Percentiles rank a stretch among this genome's conserved stretches.
phyloP scores from a whole-genome alignment of 2,113 vertebrate species.

The Raphicerus campestris region DNA sequence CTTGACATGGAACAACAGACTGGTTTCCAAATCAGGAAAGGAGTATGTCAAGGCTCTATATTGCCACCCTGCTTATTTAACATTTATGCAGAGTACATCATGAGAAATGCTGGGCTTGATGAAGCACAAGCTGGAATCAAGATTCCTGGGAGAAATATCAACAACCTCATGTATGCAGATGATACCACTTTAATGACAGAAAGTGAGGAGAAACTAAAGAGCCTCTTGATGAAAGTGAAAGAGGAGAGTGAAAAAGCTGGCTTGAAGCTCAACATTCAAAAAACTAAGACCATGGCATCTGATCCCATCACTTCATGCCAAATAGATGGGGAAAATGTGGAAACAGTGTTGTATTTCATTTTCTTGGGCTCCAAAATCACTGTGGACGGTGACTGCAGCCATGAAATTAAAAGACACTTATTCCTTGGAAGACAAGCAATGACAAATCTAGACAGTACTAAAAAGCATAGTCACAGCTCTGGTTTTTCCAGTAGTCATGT shows the following conservation, averaged over 20 bases:
- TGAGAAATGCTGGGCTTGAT: neutral
- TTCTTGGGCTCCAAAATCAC: neutral
- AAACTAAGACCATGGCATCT: neutral
- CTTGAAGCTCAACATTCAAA: neutral
- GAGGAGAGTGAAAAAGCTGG: neutral
- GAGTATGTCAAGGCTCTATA: neutral
- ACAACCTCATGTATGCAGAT: neutral
- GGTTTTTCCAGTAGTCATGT: neutral
- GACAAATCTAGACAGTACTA: neutral
- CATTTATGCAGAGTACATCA: neutral
- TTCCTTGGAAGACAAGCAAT: neutral
- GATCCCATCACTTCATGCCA: neutral
- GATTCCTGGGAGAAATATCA: neutral
- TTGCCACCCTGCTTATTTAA: neutral
- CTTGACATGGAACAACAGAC: neutral
- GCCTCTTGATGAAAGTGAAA: neutral
- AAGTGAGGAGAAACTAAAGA: neutral
- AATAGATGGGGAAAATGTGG: neutral
- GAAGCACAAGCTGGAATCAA: neutral
- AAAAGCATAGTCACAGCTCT: neutral
- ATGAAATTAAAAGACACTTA: neutral
- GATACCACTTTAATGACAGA: neutral
- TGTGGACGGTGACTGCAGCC: neutral
- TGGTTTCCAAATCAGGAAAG: neutral
- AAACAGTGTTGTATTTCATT: neutral